These are phyloP conservation scores for Rhinoraja longicauda DNA, from an alignment of 2,797 vertebrate species.

Conservation along the genomic window DNA sequence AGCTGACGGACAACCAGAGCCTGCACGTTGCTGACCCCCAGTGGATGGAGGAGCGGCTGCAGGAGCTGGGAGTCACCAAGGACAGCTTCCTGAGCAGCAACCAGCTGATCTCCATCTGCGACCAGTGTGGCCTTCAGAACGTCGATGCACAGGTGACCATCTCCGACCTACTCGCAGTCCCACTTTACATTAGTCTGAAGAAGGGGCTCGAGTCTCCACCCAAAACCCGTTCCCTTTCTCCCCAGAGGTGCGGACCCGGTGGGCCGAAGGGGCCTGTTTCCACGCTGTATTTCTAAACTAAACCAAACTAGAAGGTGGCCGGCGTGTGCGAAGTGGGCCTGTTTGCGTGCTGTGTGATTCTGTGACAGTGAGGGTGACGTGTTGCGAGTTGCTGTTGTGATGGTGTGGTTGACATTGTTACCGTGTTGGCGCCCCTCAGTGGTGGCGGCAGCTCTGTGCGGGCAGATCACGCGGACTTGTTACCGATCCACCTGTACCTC, in stretches of 20 bases:
- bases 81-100: conserved; percentile 66
- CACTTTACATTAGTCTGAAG: no score
- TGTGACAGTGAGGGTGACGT: no score
- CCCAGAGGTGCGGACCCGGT: no score
- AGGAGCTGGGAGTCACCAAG: conserved; percentile 68
- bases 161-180: fast-evolving
- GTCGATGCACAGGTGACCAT: conserved; percentile 68
- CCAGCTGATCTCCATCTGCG: conserved; percentile 72
- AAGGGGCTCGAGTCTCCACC: no score
- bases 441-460: not conserved
- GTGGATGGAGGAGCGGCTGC: conserved; percentile 72
- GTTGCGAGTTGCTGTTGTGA: not conserved
- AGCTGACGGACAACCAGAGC: conserved; percentile 66
- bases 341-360: no score
- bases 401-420: not conserved
- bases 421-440: conserved; percentile 2
- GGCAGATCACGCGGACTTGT: not conserved
- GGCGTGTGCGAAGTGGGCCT: no score
- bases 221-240: no score
- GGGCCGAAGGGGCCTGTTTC: no score
- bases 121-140: conserved; percentile 58
- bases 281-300: no score
- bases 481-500: no score
- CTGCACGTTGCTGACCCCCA: conserved; percentile 52
- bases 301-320: no score